Evolutionary conservation across 2,888 invertebrate genomes (phyloP).

Genomic region (Theodoxus fluviatilis): DNA sequence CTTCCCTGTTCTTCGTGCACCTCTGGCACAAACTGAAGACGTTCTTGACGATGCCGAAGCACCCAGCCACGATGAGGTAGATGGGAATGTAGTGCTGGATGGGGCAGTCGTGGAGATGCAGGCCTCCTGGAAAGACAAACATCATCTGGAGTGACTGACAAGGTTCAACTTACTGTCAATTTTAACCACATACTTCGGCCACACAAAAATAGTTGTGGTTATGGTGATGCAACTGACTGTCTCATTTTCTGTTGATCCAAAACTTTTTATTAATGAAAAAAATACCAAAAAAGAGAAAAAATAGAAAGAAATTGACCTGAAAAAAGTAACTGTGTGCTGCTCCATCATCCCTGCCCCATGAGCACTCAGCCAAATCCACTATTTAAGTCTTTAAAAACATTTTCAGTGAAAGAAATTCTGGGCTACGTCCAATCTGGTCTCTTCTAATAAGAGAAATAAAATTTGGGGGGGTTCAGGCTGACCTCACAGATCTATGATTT

Average conservation of each 20-base stretch:
- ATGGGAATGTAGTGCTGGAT: slow-evolving; percentile 75
- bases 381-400: too few relatives aligned
- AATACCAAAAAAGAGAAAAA: not conserved
- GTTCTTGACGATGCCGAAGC: slow-evolving; percentile 74
- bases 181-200: not conserved
- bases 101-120: slow-evolving; percentile 74
- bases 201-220: not conserved
- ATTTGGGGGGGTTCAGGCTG: too few relatives aligned
- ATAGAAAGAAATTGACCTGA: not conserved
- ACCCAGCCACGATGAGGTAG: slow-evolving; percentile 75
- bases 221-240: not conserved
- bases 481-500: too few relatives aligned
- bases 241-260: not conserved
- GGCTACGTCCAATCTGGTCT: too few relatives aligned
- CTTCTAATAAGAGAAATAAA: too few relatives aligned
- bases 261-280: too few relatives aligned
- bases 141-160: not conserved
- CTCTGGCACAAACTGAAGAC: slow-evolving; percentile 71
- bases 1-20: slow-evolving; percentile 69
- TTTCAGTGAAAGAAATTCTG: too few relatives aligned
- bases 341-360: too few relatives aligned
- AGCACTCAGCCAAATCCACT: too few relatives aligned
- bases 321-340: too few relatives aligned
- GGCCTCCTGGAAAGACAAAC: slow-evolving; percentile 64
- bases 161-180: not conserved